Conservation (phyloP, 2,888 invertebrate species). For the Vesta saturnalis region DNA sequence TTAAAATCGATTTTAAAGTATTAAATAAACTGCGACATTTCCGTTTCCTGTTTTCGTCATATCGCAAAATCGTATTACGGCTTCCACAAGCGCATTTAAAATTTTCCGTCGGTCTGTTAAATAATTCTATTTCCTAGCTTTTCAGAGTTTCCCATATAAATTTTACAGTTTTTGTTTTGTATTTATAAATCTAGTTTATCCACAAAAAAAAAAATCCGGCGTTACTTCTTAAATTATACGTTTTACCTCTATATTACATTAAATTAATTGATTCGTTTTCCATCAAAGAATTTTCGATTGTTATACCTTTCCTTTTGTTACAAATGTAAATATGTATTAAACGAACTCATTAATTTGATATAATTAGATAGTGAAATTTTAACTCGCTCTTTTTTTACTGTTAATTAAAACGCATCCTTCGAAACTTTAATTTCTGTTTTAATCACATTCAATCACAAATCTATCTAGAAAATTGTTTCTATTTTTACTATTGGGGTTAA, state of each 20-base stretch:
- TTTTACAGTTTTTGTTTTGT: background rate
- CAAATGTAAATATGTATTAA: background rate
- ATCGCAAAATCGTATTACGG: slow-evolving; percentile 6
- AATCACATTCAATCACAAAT: background rate
- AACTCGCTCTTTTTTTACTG: background rate
- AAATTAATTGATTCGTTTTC: background rate
- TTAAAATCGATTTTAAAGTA: slow-evolving; percentile 8
- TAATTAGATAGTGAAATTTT: background rate
- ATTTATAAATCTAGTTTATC: background rate
- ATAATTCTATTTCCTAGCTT: slow-evolving; percentile 1
- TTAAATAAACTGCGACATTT: slow-evolving; percentile 13
- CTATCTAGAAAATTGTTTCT: background rate
- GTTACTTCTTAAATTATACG: background rate
- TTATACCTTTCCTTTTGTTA: background rate
- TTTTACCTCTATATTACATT: background rate
- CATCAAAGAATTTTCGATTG: background rate
- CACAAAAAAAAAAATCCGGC: background rate
- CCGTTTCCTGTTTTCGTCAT: slow-evolving; percentile 11
- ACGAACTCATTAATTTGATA: slow-evolving; percentile 1
- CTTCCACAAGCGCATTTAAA: background rate
- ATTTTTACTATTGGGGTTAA: slow-evolving; percentile 5
- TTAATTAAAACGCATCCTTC: background rate
- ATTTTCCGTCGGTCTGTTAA: background rate
- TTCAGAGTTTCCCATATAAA: background rate
- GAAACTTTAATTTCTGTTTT: background rate